Base-by-base conservation (phyloP, 2,113 vertebrate species). In the Leiothrix lutea region DNA sequence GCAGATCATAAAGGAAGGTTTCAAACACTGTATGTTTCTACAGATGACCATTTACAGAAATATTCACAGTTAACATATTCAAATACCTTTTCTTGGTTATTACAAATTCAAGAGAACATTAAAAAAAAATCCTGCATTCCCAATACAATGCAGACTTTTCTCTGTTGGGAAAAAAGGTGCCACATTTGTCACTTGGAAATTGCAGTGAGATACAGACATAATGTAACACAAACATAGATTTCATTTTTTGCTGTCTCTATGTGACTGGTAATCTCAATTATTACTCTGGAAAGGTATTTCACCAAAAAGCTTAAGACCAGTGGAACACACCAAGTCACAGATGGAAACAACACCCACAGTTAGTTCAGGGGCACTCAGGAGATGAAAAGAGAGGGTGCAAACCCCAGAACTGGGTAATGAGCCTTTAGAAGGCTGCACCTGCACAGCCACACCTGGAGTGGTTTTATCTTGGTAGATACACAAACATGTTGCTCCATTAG, bases 1-100 rank as follows among this genome's bases (percentile, higher is more conserved):
- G 88, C 92, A 94, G 88, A 95, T 84, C 90, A 66, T 56, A 91
- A 86, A 93, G 51, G 47, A 94, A 60, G 56, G 82, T 83, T 97
- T 94, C 60, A 74, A 36, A 77, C 23, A 47, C 74, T 40, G 9
- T 74, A 26, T 56, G 12, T 78, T 96, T 90, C 86, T 81, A 67
- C n/a, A 71, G 86, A 64, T 88, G 90, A 95, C 75, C 86, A 33
- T 92, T 96, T 90, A 86, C 25, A 90, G 16, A 93, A 90, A 86
- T 83, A 73, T 36, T 71, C 85, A 80, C n/a, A 19, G 64, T 80
- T 90, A 90, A 65, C 44, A 54, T 65, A 90, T 65, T 94, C 58
- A 88, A 87, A 91, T 90, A 82, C 28, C 5, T 80, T 75, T 65
- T 61, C 38, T 90, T 82, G 88, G 67, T 77, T 83, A 54, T 38